Evolutionary conservation across 92 coral and sea anemone genomes (phyloP).

Genomic region (Epizoanthus fatuus): DNA sequence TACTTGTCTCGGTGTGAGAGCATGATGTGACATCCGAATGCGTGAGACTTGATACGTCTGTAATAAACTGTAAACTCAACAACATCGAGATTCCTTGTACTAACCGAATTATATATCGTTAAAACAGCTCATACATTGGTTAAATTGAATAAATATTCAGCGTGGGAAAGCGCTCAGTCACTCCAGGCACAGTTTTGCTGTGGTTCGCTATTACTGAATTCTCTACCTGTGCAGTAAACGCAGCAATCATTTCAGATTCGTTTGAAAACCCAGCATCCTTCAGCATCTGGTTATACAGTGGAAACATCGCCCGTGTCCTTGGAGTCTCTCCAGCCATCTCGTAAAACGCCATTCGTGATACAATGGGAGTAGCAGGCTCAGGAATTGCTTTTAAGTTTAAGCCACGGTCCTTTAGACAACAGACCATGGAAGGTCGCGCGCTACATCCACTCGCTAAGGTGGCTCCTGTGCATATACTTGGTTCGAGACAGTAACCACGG

Average conservation of each 20-base stretch:
- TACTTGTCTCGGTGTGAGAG: no score
- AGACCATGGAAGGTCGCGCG: conserved; percentile 35
- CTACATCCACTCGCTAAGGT: conserved; percentile 59
- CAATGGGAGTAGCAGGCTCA: conserved; percentile 20
- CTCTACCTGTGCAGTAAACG: conserved; percentile 76
- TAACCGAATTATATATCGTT: no score
- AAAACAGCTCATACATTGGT: no score
- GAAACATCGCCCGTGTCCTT: conserved; percentile 67
- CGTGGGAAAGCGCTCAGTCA: no score
- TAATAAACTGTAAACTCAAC: no score
- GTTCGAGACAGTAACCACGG: conserved; percentile 62
- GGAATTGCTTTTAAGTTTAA: conserved; percentile 19
- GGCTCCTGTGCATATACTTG: conserved; percentile 72
- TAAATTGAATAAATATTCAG: no score
- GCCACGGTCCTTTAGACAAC: conserved; percentile 64
- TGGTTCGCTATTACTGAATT: no score
- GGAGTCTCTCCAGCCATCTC: conserved; percentile 63
- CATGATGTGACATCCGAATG: no score
- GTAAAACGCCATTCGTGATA: conserved; percentile 43
- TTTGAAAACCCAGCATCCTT: conserved; percentile 57
- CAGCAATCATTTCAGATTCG: conserved; percentile 49
- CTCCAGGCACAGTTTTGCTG: no score
- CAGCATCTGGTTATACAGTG: conserved; percentile 62
- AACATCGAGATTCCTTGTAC: no score
- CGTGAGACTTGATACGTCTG: no score